Conservation (phyloP, 2,113 vertebrate species). For the Periophthalmus modestus region DNA sequence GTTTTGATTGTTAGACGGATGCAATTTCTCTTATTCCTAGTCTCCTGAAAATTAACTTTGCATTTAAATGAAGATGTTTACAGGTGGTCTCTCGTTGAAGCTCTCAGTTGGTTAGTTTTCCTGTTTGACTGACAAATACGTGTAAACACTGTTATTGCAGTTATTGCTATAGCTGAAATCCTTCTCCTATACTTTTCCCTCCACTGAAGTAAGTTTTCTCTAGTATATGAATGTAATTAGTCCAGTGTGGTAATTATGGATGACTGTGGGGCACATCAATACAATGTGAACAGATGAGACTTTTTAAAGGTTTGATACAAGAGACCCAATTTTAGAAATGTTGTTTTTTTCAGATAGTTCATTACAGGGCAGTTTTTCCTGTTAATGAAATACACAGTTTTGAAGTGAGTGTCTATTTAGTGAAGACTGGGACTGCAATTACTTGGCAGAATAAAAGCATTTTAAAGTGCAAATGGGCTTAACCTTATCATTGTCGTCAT, state of each 20-base stretch:
- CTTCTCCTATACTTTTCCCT: no score
- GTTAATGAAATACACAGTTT: not conserved
- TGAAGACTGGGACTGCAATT: no score
- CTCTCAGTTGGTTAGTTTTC: not conserved
- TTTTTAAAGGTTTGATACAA: not conserved
- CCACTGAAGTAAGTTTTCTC: not conserved
- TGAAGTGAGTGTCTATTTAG: no score
- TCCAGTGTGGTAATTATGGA: not conserved
- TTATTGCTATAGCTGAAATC: no score
- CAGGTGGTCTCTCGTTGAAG: not conserved
- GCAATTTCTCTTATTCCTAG: not conserved
- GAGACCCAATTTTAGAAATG: no score
- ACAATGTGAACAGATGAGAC: no score
- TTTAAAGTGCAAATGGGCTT: no score
- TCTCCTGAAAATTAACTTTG: not conserved
- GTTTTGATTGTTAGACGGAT: not conserved
- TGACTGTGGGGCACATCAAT: not conserved
- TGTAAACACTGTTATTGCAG: not conserved
- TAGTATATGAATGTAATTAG: not conserved
- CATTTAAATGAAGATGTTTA: not conserved
- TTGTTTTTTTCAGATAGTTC: not conserved
- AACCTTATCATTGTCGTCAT: not conserved
- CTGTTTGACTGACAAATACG: not conserved
- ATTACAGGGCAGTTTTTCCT: not conserved
- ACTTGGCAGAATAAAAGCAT: no score